Base-by-base conservation (phyloP, 2,888 invertebrate genomes). In the Lissocephala sabroskyi region DNA sequence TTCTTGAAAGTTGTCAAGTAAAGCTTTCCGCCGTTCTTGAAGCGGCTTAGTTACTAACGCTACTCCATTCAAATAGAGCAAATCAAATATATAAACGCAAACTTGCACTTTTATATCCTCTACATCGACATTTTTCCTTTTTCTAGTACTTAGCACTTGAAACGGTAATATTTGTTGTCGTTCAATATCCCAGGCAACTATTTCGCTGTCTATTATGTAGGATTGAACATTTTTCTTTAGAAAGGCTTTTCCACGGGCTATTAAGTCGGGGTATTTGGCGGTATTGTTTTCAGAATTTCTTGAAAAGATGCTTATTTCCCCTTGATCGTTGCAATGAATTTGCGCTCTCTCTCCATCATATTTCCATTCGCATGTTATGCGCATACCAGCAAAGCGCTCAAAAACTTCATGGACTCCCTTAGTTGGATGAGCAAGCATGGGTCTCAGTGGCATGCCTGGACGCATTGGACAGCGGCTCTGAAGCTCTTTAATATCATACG, bases 321-420 rank as follows among this genome's bases (percentile, higher is more conserved):
- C 90, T 64, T 89, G 87, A 40, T 89, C 89, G 18, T 85, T 81
- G 18, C 89, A 85, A 80, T 96, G 96, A 64, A 96, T 94, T 89
- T 97, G 98, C 0, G 98, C 98, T 68, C 99, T 88, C 87, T 99
- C 99, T 0, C 99, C 99, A 85, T 99, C 99, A 84, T 99, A 99
- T 84, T 99, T 99, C 90, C 93, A 99, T 86, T 99, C 99, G 83
- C 98, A 98, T 0, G 98, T 98, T 83, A 99, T 98, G 71, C 90
- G 89, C 58, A 92, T 87, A 10, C 92, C 91, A 52, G 95, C 94
- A 85, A 96, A 95, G 50, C 89, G 88, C 52, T 90, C 88, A 45
- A 98, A 85, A 3, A 98, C 93, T 82, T 97, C 97, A 56, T 90
- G 89, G 1, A 98, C 93, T 2, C 97, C 97, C 83, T 93, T 95